phyloP scores from a whole-genome alignment of 2,888 invertebrate genomes.

The Oscheius sp. region DNA sequence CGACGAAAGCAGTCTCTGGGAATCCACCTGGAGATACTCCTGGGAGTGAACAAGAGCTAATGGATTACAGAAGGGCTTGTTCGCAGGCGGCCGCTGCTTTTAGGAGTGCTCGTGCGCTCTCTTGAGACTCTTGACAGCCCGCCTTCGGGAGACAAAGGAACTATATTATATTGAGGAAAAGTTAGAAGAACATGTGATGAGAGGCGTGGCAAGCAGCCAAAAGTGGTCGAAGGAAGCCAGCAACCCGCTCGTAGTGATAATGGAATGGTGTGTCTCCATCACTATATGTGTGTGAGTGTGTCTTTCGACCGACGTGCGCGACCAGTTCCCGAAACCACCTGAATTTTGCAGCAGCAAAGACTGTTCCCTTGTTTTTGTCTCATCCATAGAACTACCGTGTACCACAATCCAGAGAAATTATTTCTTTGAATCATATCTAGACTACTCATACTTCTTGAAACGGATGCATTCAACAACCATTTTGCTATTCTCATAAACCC shows the following conservation, averaged over 20 bases:
- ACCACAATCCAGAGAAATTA: too few relatives aligned
- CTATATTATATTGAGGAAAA: neutral
- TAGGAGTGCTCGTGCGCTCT: conserved; percentile 15
- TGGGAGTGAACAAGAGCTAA: neutral
- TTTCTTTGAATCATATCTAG: too few relatives aligned
- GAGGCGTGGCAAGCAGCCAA: conserved; percentile 18
- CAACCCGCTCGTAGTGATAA: conserved; percentile 33
- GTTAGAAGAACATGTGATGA: conserved; percentile 14
- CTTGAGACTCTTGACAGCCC: conserved; percentile 7
- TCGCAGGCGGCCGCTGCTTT: neutral
- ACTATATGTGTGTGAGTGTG: conserved; percentile 18
- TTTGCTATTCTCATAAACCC: too few relatives aligned
- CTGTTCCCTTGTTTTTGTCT: neutral
- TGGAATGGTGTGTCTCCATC: conserved; percentile 19
- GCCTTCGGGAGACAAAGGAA: neutral
- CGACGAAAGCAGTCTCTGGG: conserved; percentile 26
- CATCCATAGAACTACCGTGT: too few relatives aligned
- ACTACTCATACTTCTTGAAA: neutral
- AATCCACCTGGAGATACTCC: conserved; percentile 19
- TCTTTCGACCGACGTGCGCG: conserved; percentile 10
- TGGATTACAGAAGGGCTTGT: conserved; percentile 12
- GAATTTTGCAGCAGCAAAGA: neutral
- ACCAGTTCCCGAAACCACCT: conserved; percentile 23
- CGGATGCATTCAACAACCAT: neutral
- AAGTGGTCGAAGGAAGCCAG: conserved; percentile 1